Conservation (phyloP, 2,113 vertebrate species). For the Lethenteron camtschaticum region DNA sequence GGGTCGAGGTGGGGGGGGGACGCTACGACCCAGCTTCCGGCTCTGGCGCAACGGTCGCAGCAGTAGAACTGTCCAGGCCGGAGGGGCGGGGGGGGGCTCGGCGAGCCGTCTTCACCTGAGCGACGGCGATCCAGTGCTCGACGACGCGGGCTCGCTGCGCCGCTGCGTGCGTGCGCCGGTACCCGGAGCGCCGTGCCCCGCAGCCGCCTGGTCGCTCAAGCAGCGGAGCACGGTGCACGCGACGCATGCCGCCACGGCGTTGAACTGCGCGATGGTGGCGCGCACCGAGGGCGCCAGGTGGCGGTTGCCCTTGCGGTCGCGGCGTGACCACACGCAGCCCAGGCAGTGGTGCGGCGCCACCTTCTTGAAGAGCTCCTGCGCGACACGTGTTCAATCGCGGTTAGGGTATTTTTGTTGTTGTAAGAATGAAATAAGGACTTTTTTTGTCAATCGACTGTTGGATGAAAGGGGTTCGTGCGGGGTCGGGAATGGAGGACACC, state of each 20-base stretch:
- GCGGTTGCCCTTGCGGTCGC: slow-evolving; percentile 67
- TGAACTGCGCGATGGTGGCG: slow-evolving; percentile 82
- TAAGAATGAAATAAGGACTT: too few relatives aligned
- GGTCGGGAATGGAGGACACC: too few relatives aligned
- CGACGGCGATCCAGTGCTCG: slow-evolving; percentile 79
- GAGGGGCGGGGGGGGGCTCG: too few relatives aligned
- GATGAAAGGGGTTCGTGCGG: too few relatives aligned
- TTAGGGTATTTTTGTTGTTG: too few relatives aligned
- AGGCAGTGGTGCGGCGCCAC: slow-evolving; percentile 76
- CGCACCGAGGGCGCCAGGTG: slow-evolving; percentile 53
- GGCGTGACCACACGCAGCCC: slow-evolving; percentile 68
- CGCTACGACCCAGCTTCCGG: too few relatives aligned
- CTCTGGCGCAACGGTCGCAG: too few relatives aligned
- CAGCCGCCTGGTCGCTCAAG: slow-evolving; percentile 6
- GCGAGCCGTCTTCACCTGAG: slow-evolving; percentile 29
- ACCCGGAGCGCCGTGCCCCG: slow-evolving; percentile 36
- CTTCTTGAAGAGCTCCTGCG: slow-evolving; percentile 64
- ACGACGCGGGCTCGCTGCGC: slow-evolving; percentile 60
- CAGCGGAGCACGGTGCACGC: slow-evolving; percentile 48
- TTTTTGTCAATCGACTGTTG: too few relatives aligned
- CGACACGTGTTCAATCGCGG: not conserved
- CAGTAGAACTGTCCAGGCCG: too few relatives aligned
- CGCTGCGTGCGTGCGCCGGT: slow-evolving; percentile 33
- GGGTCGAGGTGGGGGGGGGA: too few relatives aligned
- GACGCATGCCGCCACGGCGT: slow-evolving; percentile 58